phyloP scores from a whole-genome alignment of 2,113 vertebrate species.

The Orycteropus afer region DNA sequence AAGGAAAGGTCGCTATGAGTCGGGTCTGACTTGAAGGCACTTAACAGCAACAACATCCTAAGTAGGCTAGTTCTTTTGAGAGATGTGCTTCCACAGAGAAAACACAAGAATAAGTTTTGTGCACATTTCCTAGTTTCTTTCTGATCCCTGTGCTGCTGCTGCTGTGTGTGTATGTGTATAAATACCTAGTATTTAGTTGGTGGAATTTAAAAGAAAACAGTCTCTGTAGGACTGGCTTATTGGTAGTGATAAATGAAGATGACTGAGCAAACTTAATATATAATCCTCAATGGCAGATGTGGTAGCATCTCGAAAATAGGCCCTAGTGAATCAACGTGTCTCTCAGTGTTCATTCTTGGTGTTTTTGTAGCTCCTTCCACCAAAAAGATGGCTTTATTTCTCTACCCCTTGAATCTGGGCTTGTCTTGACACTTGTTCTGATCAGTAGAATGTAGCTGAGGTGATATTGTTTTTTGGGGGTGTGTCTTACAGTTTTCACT shows the following conservation, averaged over 20 bases:
- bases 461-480: background rate
- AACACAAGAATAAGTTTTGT: background rate
- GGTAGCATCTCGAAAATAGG: background rate
- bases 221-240: background rate
- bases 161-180: too few relatives aligned
- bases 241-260: background rate
- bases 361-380: background rate
- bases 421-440: background rate
- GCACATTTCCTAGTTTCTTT: constrained; percentile 8
- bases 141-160: background rate
- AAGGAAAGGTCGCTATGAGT: too few relatives aligned
- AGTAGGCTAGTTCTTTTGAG: background rate
- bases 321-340: background rate
- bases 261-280: background rate
- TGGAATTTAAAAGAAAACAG: background rate
- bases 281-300: background rate
- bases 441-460: background rate
- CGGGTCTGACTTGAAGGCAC: too few relatives aligned
- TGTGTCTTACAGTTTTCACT: background rate
- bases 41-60: too few relatives aligned
- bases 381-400: too few relatives aligned
- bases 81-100: constrained; percentile 3
- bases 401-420: too few relatives aligned
- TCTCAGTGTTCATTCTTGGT: background rate
- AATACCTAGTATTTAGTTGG: background rate